Percentiles rank a stretch among this genome's conserved stretches.
These are phyloP conservation scores for Crotalus viridis DNA, from an alignment of 2,113 vertebrate species.

Conservation along the genomic window DNA sequence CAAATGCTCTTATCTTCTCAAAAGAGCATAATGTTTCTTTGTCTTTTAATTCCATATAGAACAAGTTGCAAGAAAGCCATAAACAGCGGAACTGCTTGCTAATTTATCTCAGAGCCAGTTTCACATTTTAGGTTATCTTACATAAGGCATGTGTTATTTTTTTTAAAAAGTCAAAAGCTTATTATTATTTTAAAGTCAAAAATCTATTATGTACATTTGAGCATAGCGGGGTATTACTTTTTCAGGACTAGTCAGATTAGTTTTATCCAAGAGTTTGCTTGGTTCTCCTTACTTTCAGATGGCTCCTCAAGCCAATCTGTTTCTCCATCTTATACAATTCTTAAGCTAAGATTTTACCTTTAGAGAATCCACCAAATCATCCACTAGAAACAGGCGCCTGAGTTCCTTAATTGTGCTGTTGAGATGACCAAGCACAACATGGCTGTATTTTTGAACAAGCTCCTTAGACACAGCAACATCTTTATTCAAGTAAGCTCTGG, in stretches of 20 bases:
- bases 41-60: background rate
- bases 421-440: slow-evolving; percentile 78
- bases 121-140: background rate
- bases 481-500: slow-evolving; percentile 86
- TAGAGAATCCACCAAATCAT: slow-evolving; percentile 96
- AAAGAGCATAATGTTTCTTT: background rate
- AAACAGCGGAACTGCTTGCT: background rate
- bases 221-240: background rate
- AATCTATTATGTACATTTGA: background rate
- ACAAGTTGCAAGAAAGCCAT: background rate
- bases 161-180: no score
- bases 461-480: slow-evolving; percentile 87
- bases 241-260: background rate
- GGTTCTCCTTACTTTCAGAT: background rate
- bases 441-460: slow-evolving; percentile 89
- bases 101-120: background rate
- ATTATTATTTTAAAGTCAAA: no score
- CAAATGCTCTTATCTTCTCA: background rate
- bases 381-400: slow-evolving; percentile 91
- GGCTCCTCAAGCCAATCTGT: background rate
- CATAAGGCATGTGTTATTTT: no score
- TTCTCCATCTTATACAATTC: background rate
- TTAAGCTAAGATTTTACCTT: slow-evolving; percentile 76
- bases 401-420: slow-evolving; percentile 83
- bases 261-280: background rate